A percentile compares a stretch with the other conserved stretches of the same genome.
Evolutionary conservation across 1,140 invertebrate genomes (phyloP).

Genomic region (Orchestia grillus): DNA sequence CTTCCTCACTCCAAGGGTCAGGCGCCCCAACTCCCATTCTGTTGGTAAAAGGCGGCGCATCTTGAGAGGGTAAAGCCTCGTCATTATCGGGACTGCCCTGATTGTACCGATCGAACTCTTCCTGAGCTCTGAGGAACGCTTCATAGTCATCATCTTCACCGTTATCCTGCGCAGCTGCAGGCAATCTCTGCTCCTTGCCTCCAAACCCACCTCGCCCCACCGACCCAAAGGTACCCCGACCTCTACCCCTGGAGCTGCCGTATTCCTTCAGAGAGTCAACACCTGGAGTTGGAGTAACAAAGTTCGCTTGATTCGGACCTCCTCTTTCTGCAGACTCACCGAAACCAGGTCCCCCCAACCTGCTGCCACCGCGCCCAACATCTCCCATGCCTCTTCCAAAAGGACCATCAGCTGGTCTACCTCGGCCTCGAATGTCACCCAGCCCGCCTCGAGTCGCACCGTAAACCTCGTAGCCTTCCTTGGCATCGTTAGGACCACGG

Average conservation of each 20-base stretch:
- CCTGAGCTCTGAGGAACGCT: slow-evolving; percentile 13
- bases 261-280: background rate
- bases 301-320: no score
- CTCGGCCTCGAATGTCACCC: no score
- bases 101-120: slow-evolving; percentile 34
- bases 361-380: no score
- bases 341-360: no score
- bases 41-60: background rate
- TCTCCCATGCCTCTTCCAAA: background rate
- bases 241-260: background rate
- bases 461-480: background rate
- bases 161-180: background rate
- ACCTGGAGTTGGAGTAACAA: no score
- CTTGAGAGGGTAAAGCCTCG: background rate
- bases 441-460: no score
- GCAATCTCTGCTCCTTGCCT: background rate
- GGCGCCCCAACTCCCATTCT: background rate
- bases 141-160: background rate
- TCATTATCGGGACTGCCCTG: slow-evolving; percentile 34
- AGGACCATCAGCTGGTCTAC: no score
- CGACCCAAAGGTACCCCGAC: background rate
- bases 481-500: background rate
- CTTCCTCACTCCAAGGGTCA: background rate
- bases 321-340: no score
- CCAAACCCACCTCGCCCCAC: background rate